These are phyloP conservation scores for Teleopsis dalmanni DNA, from an alignment of 1,140 invertebrate species.

Conservation along the genomic window DNA sequence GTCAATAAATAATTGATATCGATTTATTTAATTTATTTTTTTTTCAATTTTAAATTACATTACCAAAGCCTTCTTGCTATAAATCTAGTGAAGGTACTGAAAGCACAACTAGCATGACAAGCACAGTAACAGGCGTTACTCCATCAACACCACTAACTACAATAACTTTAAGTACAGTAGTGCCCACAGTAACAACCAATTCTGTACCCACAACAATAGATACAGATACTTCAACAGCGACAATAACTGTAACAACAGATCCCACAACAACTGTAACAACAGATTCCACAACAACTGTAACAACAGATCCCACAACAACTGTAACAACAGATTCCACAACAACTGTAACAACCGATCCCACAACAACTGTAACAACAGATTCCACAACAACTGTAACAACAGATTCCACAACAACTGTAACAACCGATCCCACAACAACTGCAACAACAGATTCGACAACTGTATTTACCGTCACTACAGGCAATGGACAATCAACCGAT, in stretches of 20 bases:
- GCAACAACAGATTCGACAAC: constrained; percentile 1
- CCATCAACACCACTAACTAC: no score
- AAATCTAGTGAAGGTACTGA: no score
- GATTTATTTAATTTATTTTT: neutral
- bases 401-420: neutral
- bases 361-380: neutral
- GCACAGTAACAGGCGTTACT: no score
- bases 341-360: neutral
- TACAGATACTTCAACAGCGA: neutral
- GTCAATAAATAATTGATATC: neutral
- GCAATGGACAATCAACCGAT: neutral
- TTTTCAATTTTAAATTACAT: neutral
- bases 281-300: neutral
- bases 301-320: no score
- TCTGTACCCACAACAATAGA: no score
- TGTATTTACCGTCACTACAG: neutral
- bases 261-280: neutral
- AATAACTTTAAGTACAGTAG: no score
- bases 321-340: neutral
- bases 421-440: neutral
- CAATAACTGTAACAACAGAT: constrained; percentile 1
- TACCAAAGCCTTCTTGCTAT: neutral
- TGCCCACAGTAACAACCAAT: no score
- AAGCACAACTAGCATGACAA: no score
- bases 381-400: neutral